Evolutionary conservation across 64 coral and sea anemone species (phyloP), one percentile per base, ranked within the genome.

Genomic region (Acropora tenuis): DNA sequence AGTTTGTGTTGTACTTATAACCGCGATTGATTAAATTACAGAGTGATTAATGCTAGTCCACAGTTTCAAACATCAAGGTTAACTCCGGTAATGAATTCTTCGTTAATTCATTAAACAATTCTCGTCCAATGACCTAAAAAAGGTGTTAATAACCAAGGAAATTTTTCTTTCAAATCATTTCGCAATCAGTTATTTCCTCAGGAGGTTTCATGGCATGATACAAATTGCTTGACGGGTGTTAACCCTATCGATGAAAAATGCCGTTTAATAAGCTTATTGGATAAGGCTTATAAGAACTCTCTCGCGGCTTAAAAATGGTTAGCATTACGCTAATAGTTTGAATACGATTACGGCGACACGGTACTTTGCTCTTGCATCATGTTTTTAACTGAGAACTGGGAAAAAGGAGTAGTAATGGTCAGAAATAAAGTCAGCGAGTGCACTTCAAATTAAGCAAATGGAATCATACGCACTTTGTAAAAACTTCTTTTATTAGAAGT

Each of bases 271-370:
- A 17, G 2, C 47, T 41, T 71, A 71, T 71, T 71, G 68, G 18
- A 12, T 5, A 3, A 5, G 11, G 12, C 3, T 49, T 17, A 16
- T 78, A 46, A 78, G 12, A 72, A 48, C 1, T 17, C 61, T 50
- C 45, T 50, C 7, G 7, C 6, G 16, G 12, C 49, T 40, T 20
- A 49, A 43, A 13, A 69, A 69, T 85, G 40, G 72, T 85, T 71
- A 48, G 82, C n/a, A 85, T 85, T 20, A 1, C 65, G 42, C 46
- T 72, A 71, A 85, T 72, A 50, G n/a, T 67, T 69, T 71, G 47
- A 43, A 48, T 8, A 48, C 18, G 17, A 58, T 81, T 8, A 8
- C 42, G 59, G 66, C 19, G 13, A 11, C 41, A 43, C 59, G 8
- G 59, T 12, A 13, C 59, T 1, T 63, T 63, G 59, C 59, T 1